Evolutionary conservation across 1,140 invertebrate species (phyloP), one percentile per base, ranked within the genome.

Genomic region (Caerostris extrusa): DNA sequence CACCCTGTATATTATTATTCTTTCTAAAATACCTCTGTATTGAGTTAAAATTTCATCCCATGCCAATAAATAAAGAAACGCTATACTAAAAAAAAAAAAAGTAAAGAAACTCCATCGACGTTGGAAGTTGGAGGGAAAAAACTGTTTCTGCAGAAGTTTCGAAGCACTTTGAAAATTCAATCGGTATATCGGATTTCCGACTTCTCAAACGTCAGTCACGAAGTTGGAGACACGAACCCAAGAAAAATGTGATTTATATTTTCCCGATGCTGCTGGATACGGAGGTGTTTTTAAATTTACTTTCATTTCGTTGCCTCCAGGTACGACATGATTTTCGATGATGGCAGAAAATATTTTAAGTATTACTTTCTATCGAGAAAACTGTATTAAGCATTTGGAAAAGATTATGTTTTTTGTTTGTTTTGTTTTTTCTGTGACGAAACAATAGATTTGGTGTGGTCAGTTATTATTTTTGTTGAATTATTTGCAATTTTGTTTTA

Each of bases 101-200:
- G 34, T 10, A 10, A 10, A 50, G 71, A 12, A 50, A 10, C 53
- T 77, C 71, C 34, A 53, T n/a, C 34, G 34, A 77, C 12, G 14
- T 77, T 77, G 71, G 10, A 77, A 53, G 34, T 77, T 34, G 71
- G 5, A 71, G 61, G 5, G 61, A 5, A 67, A 77, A 77, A 77
- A 77, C 34, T 57, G 56, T 7, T 60, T 85, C n/a, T 34, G 34
- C 34, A 17, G 57, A 85, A 58, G 56, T 85, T 90, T 71, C 55
- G 67, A 71, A 56, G 53, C 55, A 57, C 64, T 90, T 90, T n/a
- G 58, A n/a, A 77, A 57, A 90, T 90, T 61, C 64, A 90, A 90
- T 90, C 88, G 64, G 64, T 69, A 90, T 90, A 90, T 90, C 69
- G 67, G 56, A 71, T 90, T 90, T 90, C 64, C 34, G 64, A 71